Conservation (phyloP, 2,888 invertebrate genomes). For the Alviniconcha strummeri region DNA sequence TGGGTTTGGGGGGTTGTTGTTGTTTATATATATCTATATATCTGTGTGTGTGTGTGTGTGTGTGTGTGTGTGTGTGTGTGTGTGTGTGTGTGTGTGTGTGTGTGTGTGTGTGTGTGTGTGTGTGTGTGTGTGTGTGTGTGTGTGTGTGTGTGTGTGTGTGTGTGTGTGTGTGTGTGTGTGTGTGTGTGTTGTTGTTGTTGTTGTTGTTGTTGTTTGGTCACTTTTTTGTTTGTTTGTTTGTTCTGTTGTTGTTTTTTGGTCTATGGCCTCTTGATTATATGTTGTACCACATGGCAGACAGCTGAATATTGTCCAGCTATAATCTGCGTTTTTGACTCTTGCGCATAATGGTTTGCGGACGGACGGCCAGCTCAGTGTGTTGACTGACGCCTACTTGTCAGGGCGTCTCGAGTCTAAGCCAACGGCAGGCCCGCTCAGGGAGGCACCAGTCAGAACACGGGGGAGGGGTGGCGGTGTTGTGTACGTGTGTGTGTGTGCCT, state of each 20-base stretch:
- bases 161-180: conserved; percentile 17
- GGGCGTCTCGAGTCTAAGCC: too few species aligned
- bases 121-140: conserved; percentile 12
- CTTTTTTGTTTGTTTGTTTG: background rate
- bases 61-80: conserved; percentile 14
- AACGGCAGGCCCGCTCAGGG: too few species aligned
- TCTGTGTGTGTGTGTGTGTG: conserved; percentile 2
- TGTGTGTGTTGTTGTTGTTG: background rate
- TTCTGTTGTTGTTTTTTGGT: too few species aligned
- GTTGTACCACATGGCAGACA: too few species aligned
- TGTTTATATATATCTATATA: background rate
- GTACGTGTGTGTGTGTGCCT: background rate
- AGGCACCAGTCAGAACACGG: too few species aligned
- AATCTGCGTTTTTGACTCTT: too few species aligned
- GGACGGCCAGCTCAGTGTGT: too few species aligned
- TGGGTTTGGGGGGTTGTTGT: too few species aligned
- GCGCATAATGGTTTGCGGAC: too few species aligned
- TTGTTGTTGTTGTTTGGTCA: background rate
- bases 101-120: conserved; percentile 17
- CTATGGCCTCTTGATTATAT: too few species aligned
- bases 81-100: conserved; percentile 5
- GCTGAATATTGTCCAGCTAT: too few species aligned
- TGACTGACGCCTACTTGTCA: too few species aligned
- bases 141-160: conserved; percentile 5
- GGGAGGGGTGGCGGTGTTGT: background rate